These are phyloP conservation scores for Athalia rosae DNA, from an alignment of 2,888 invertebrate species.

Conservation along the genomic window DNA sequence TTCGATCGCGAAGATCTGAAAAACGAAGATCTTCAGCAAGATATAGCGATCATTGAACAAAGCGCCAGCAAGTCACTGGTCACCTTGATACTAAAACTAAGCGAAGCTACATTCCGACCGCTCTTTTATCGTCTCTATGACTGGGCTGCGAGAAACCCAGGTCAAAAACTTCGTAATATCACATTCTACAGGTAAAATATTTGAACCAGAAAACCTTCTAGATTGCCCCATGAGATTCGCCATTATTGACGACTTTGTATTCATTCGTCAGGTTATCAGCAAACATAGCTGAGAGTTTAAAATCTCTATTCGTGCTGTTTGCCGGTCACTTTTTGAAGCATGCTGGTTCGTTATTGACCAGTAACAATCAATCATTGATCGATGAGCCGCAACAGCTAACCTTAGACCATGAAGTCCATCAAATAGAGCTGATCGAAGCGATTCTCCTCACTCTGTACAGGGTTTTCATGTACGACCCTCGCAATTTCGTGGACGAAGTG, in stretches of 20 bases:
- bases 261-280: constrained; percentile 79
- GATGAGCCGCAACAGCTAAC: constrained; percentile 76
- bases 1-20: constrained; percentile 28
- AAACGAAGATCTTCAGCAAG: constrained; percentile 67
- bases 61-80: constrained; percentile 87
- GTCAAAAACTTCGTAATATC: constrained; percentile 81
- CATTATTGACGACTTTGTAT: background rate
- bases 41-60: constrained; percentile 81
- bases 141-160: constrained; percentile 85
- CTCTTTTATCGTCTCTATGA: constrained; percentile 90
- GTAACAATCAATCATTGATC: constrained; percentile 80
- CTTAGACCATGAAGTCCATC: constrained; percentile 68
- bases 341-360: constrained; percentile 83
- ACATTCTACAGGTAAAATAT: constrained; percentile 84
- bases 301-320: constrained; percentile 92
- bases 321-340: constrained; percentile 90
- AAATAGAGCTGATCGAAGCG: constrained; percentile 78
- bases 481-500: constrained; percentile 89
- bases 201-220: background rate
- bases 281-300: constrained; percentile 86
- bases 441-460: constrained; percentile 85
- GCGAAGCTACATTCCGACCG: constrained; percentile 92
- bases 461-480: constrained; percentile 88
- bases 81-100: constrained; percentile 88
- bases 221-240: too few relatives aligned